Base-by-base conservation (phyloP, 2,113 vertebrate genomes). In the Stictonetta naevosa region DNA sequence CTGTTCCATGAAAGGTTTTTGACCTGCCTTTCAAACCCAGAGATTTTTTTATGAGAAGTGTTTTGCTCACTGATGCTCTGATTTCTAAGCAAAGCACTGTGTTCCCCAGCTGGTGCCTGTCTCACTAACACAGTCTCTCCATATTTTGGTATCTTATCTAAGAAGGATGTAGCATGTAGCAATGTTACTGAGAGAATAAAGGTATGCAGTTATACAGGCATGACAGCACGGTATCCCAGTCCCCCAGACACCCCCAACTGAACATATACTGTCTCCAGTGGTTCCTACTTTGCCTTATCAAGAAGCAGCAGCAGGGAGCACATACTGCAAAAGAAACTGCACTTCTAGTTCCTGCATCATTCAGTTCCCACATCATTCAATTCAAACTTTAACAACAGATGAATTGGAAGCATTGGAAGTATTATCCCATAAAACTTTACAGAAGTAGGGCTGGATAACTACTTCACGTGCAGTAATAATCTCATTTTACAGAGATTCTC, bases 51-150 rank as follows among this genome's bases (percentile, higher is more conserved):
- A 75, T 90, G 66, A 83, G 92, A 75, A 18, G 36, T 55, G 17
- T 75, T 63, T 78, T 94, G 82, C 77, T 88, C 87, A 50, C 34
- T 84, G 76, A 36, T 64, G 72, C 29, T 90, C 78, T 93, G 91
- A 96, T 68, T 80, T 38, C 85, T 84, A 77, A 83, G 90, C 90
- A 86, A 59, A 58, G 85, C 59, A 53, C 82, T 94, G 84, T 83
- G 93, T 10, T 95, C 71, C 81, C 81, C 88, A 91, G 88, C 60
- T 93, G 83, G 81, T 81, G 91, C 91, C 77, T 94, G 78, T 55
- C 90, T 92, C 88, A 87, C 68, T 86, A 94, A 92, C 87, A 86
- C n/a, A 94, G 90, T 73, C 80, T 94, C 88, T 94, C 95, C 93
- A 19, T 33, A 77, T 76, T 96, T 66, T 92, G 93, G 21, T 50